Conservation (phyloP, 2,113 vertebrate genomes). For the Mastomys natalensis region DNA sequence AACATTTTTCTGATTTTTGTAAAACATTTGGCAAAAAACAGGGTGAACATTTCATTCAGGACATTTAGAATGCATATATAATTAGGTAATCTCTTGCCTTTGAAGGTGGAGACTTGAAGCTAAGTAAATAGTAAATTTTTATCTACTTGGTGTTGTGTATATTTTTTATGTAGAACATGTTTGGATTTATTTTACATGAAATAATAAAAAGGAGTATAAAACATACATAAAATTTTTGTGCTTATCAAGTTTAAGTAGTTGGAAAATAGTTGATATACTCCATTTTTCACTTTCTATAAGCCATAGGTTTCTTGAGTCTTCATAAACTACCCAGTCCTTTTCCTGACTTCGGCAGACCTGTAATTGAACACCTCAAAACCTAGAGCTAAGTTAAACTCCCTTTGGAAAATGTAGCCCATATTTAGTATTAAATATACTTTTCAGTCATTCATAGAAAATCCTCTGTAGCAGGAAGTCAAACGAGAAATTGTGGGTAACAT, state of each 20-base stretch:
- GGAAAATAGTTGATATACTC: background rate
- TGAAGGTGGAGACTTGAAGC: background rate
- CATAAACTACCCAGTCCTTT: background rate
- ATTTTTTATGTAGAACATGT: background rate
- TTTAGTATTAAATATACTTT: constrained; percentile 29
- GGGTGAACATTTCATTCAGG: constrained; percentile 7
- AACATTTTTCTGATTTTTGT: constrained; percentile 58
- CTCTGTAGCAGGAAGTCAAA: constrained; percentile 19
- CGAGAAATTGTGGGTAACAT: constrained; percentile 1
- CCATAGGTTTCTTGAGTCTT: background rate
- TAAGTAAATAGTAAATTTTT: background rate
- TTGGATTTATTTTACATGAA: constrained; percentile 43
- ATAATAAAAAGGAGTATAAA: constrained; percentile 23
- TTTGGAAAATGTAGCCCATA: background rate
- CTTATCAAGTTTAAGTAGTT: constrained; percentile 8
- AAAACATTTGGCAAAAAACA: constrained; percentile 44
- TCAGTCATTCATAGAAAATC: constrained; percentile 51
- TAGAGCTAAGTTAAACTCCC: constrained; percentile 37
- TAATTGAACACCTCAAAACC: constrained; percentile 35
- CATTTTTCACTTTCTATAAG: constrained; percentile 48
- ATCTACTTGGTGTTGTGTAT: too few relatives aligned
- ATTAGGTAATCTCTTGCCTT: background rate
- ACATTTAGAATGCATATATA: background rate
- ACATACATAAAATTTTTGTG: background rate
- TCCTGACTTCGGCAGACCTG: background rate